These are phyloP conservation scores for Seladonia tumulorum DNA, from an alignment of 2,888 invertebrate genomes.

Conservation along the genomic window DNA sequence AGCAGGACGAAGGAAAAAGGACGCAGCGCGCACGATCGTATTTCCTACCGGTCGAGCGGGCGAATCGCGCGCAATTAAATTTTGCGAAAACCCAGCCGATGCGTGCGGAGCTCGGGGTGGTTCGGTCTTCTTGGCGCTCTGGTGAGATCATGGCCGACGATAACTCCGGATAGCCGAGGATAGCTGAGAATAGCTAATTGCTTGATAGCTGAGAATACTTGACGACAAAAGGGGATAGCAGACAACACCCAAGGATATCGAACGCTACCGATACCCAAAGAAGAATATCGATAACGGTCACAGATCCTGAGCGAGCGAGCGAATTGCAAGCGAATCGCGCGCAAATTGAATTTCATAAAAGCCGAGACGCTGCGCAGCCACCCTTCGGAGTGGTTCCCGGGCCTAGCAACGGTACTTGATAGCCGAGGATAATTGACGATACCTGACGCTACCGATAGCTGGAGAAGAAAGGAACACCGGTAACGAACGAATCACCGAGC, in stretches of 20 bases:
- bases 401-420: neutral
- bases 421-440: neutral
- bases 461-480: neutral
- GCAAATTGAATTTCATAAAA: neutral
- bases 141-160: neutral
- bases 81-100: slow-evolving; percentile 21
- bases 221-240: neutral
- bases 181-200: too few relatives aligned
- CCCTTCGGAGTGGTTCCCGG: neutral
- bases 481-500: neutral
- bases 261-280: neutral
- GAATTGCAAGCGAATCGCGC: neutral
- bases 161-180: neutral
- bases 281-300: neutral
- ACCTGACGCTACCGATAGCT: neutral
- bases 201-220: neutral
- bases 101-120: neutral
- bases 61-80: slow-evolving; percentile 60
- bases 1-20: slow-evolving; percentile 5
- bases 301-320: neutral
- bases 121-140: neutral
- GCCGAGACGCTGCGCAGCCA: neutral
- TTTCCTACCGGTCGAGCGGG: slow-evolving; percentile 25
- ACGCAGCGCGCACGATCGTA: neutral
- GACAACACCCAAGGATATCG: neutral